Conservation (phyloP, 1,140 invertebrate species). For the Armadillidium nasatum region DNA sequence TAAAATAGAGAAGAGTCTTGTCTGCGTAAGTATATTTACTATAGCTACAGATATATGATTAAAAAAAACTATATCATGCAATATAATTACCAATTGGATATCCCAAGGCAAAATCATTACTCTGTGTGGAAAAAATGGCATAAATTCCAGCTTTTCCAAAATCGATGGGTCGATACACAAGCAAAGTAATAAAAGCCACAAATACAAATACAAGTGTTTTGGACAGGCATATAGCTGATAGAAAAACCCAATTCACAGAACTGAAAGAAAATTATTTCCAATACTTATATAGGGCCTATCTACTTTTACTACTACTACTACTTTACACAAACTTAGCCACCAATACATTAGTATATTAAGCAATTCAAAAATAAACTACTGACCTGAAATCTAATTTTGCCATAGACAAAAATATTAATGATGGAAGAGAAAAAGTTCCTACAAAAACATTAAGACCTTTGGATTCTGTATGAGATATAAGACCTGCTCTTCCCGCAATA, state of each 20-base stretch:
- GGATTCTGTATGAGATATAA: conserved; percentile 78
- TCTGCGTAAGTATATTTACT: too few relatives aligned
- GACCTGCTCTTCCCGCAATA: conserved; percentile 74
- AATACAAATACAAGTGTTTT: conserved; percentile 80
- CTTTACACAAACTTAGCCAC: too few relatives aligned
- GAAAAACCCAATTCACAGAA: conserved; percentile 45
- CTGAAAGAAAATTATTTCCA: conserved; percentile 18
- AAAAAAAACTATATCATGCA: too few relatives aligned
- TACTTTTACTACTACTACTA: too few relatives aligned
- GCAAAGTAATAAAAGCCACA: conserved; percentile 70
- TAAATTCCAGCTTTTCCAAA: conserved; percentile 80
- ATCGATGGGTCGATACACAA: conserved; percentile 73
- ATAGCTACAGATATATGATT: too few relatives aligned
- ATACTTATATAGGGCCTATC: too few relatives aligned
- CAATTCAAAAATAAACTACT: conserved; percentile 43
- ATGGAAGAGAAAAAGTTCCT: conserved; percentile 85
- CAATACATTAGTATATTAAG: too few relatives aligned
- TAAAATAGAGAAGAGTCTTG: too few relatives aligned
- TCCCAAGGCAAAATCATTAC: conserved; percentile 96
- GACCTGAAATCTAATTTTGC: conserved; percentile 72
- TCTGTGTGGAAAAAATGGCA: conserved; percentile 93
- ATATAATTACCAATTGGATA: conserved; percentile 80
- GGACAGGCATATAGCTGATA: conserved; percentile 64
- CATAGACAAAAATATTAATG: conserved; percentile 84
- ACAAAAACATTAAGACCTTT: conserved; percentile 90